Evolutionary conservation across 2,797 vertebrate species (phyloP).

Genomic region (Bufotes viridis): DNA sequence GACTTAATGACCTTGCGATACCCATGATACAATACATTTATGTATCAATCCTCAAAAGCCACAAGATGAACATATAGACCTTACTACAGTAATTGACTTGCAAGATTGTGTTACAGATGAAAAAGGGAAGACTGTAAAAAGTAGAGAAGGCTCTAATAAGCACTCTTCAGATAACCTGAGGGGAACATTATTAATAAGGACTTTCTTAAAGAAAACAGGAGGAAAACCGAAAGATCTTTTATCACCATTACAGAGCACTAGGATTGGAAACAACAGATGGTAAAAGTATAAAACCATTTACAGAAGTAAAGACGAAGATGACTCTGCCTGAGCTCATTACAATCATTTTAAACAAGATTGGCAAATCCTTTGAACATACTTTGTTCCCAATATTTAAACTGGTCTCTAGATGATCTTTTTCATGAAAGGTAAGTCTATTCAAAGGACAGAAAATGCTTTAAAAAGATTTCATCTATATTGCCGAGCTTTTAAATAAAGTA

Average conservation of each 20-base stretch:
- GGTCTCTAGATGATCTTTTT: background rate
- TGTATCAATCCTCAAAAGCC: background rate
- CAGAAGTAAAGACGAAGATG: conserved; percentile 26
- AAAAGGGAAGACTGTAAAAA: background rate
- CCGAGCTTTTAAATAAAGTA: background rate
- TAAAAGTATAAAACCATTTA: conserved; percentile 33
- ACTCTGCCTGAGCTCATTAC: conserved; percentile 25
- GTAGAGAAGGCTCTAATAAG: background rate
- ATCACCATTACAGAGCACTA: conserved; percentile 24
- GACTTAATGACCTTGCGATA: background rate
- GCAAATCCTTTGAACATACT: background rate
- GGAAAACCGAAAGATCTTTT: conserved; percentile 13
- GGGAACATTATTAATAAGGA: background rate
- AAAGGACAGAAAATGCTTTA: background rate
- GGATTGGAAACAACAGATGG: conserved; percentile 16
- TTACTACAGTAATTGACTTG: background rate
- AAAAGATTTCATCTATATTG: background rate
- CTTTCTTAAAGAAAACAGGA: background rate
- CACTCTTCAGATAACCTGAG: background rate
- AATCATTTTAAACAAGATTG: background rate
- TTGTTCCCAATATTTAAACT: conserved; percentile 20
- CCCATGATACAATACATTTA: background rate
- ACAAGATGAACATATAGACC: background rate
- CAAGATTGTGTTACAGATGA: conserved; percentile 13
- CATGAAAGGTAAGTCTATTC: background rate